Evolutionary conservation across 2,888 invertebrate genomes (phyloP).

Genomic region (Drosophila borealis): DNA sequence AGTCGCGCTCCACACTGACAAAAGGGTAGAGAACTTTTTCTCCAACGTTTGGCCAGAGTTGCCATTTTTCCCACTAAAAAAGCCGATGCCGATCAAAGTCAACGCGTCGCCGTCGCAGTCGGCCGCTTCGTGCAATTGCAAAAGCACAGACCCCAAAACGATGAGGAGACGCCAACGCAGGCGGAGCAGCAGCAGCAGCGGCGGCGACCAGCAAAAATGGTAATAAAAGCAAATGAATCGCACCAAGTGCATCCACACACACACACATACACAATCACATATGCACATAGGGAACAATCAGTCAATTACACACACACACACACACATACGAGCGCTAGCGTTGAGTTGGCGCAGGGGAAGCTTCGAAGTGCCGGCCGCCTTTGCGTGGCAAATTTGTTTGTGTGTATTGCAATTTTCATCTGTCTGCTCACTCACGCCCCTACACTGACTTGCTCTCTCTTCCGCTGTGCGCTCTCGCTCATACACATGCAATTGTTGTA

Average conservation of each 20-base stretch:
- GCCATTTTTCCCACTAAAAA: slow-evolving; percentile 58
- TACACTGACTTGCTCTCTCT: slow-evolving; percentile 27
- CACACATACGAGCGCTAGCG: slow-evolving; percentile 4
- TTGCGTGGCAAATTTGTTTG: slow-evolving; percentile 69
- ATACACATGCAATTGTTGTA: slow-evolving; percentile 50
- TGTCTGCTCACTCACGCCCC: slow-evolving; percentile 49
- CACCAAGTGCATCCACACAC: slow-evolving; percentile 76
- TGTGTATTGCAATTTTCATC: slow-evolving; percentile 77
- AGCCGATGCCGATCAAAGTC: slow-evolving; percentile 63
- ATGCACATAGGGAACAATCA: slow-evolving; percentile 37
- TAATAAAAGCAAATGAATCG: slow-evolving; percentile 81
- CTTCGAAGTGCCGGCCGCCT: slow-evolving; percentile 72
- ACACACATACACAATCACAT: slow-evolving; percentile 24
- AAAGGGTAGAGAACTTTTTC: slow-evolving; percentile 83
- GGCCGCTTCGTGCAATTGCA: slow-evolving; percentile 60
- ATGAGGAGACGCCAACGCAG: slow-evolving; percentile 62
- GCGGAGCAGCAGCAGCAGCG: slow-evolving; percentile 32
- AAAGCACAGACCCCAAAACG: slow-evolving; percentile 51
- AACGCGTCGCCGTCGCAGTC: slow-evolving; percentile 44
- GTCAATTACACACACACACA: slow-evolving; percentile 50
- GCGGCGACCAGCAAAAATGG: slow-evolving; percentile 63
- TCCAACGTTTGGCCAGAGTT: slow-evolving; percentile 75
- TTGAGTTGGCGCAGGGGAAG: slow-evolving; percentile 40
- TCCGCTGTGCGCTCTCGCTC: slow-evolving; percentile 11
- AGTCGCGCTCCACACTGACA: slow-evolving; percentile 84